Percentiles rank a stretch among this genome's conserved stretches.
phyloP scores from a whole-genome alignment of 2,888 invertebrate genomes.

The Atherix ibis region DNA sequence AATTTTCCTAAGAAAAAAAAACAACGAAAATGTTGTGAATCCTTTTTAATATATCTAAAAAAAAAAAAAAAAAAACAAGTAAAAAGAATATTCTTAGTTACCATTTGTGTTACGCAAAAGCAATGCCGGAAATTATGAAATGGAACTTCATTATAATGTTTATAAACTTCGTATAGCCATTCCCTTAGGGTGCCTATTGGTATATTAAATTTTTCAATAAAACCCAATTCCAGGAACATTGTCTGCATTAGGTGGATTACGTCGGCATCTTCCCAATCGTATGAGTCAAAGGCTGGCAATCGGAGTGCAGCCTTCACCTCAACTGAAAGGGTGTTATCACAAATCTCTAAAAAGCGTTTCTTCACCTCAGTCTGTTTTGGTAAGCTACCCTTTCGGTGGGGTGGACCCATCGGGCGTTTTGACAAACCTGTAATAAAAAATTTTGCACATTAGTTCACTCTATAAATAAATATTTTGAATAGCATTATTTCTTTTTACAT shows the following conservation, averaged over 20 bases:
- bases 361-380: slow-evolving; percentile 35
- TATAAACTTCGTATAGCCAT: slow-evolving; percentile 60
- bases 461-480: no score
- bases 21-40: no score
- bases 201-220: slow-evolving; percentile 59
- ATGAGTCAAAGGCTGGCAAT: slow-evolving; percentile 52
- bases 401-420: slow-evolving; percentile 30
- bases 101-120: slow-evolving; percentile 80
- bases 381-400: slow-evolving; percentile 34
- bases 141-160: slow-evolving; percentile 72
- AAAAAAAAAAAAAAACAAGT: not conserved
- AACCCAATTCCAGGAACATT: slow-evolving; percentile 65
- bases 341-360: slow-evolving; percentile 32
- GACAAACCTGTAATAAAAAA: slow-evolving; percentile 25
- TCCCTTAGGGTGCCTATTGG: slow-evolving; percentile 50
- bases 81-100: slow-evolving; percentile 28
- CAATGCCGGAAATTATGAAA: slow-evolving; percentile 79
- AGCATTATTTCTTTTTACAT: no score
- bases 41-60: no score
- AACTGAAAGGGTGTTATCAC: slow-evolving; percentile 32
- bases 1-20: no score
- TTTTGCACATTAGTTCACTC: no score
- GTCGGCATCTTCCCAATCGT: slow-evolving; percentile 70
- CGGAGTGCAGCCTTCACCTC: slow-evolving; percentile 32
- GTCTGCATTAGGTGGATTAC: slow-evolving; percentile 60